Evolutionary conservation across 2,888 invertebrate species (phyloP).

Genomic region (Aphrophora alni): DNA sequence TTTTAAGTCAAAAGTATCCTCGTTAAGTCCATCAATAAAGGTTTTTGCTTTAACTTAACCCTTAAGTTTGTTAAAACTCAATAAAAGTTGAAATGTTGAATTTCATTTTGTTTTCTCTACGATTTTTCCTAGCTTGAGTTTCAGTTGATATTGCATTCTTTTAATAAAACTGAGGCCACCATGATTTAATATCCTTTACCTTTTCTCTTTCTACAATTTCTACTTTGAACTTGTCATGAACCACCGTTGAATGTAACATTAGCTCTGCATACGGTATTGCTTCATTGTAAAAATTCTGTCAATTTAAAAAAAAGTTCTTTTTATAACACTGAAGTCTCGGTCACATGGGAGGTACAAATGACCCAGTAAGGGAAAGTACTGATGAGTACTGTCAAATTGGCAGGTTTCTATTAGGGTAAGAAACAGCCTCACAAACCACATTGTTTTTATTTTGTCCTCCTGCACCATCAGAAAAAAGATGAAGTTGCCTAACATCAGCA

Average conservation of each 20-base stretch:
- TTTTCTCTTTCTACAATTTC: not conserved
- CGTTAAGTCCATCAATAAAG: conserved; percentile 20
- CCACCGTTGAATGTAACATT: not conserved
- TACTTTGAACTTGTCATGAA: conserved; percentile 17
- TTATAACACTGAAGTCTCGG: conserved; percentile 19
- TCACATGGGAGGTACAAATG: no score
- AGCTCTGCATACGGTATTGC: conserved; percentile 23
- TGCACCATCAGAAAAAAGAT: conserved; percentile 24
- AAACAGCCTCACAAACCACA: not conserved
- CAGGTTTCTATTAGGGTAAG: conserved; percentile 10
- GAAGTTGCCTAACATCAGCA: conserved; percentile 24
- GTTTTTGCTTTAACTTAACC: conserved; percentile 14
- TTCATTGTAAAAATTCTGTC: conserved; percentile 24
- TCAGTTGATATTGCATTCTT: conserved; percentile 20
- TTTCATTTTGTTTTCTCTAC: not conserved
- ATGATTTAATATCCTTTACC: conserved; percentile 25
- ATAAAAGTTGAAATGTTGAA: conserved; percentile 3
- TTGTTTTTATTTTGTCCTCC: conserved; percentile 36
- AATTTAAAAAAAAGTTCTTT: conserved; percentile 18
- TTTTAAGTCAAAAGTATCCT: conserved; percentile 22
- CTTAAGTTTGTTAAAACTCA: conserved; percentile 9
- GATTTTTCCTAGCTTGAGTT: conserved; percentile 12
- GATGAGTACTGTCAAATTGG: conserved; percentile 15
- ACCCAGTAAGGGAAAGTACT: conserved; percentile 32
- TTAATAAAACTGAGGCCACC: conserved; percentile 20